These are phyloP conservation scores for Plagodis dolabraria DNA, from an alignment of 2,888 invertebrate genomes.

Conservation along the genomic window DNA sequence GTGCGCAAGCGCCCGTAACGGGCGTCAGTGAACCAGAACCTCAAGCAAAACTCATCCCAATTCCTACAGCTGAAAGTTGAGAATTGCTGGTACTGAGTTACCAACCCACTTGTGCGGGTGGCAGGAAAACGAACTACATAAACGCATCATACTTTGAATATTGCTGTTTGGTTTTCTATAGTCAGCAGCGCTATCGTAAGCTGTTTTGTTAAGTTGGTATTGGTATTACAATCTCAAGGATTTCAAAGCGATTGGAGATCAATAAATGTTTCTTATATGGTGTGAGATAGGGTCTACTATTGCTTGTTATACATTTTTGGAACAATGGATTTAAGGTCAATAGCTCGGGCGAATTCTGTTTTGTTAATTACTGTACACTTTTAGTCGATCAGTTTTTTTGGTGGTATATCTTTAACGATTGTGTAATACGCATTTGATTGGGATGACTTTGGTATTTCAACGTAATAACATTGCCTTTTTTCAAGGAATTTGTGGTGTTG, in stretches of 20 bases:
- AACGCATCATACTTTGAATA: no score
- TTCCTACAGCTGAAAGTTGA: conserved; percentile 27
- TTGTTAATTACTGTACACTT: conserved; percentile 71
- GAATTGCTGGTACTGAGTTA: conserved; percentile 29
- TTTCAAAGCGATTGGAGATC: conserved; percentile 51
- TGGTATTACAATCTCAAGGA: conserved; percentile 51
- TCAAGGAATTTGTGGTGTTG: no score
- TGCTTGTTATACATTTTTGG: conserved; percentile 42
- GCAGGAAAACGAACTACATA: no score
- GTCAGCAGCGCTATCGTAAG: no score
- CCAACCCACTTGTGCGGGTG: no score
- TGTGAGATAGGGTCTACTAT: conserved; percentile 58
- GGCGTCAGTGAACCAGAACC: conserved; percentile 67
- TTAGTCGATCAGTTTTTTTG: conserved; percentile 40
- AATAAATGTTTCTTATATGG: conserved; percentile 62
- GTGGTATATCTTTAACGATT: conserved; percentile 30
- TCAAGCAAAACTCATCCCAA: conserved; percentile 38
- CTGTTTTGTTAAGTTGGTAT: no score
- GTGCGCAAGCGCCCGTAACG: conserved; percentile 72
- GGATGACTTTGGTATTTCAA: conserved; percentile 1
- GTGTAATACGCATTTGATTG: conserved; percentile 15
- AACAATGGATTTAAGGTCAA: conserved; percentile 75
- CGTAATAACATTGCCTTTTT: no score
- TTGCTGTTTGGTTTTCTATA: no score
- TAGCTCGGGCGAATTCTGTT: conserved; percentile 76